phyloP scores from a whole-genome alignment of 2,797 vertebrate genomes.

The Enteromius trimaculatus region DNA sequence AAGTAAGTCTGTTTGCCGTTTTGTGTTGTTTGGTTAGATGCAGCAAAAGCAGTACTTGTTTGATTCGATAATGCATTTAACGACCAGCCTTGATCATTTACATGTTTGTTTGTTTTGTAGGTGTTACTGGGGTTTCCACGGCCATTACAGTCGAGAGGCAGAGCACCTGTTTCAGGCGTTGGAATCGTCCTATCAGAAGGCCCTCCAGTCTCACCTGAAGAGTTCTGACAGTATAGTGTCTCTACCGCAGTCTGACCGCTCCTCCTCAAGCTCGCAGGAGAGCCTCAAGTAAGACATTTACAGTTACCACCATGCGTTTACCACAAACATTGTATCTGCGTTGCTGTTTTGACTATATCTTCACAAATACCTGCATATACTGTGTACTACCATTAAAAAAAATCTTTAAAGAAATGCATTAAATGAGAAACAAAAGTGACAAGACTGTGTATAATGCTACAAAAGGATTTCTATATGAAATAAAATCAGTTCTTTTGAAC shows the following conservation, averaged over 20 bases:
- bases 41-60: background rate
- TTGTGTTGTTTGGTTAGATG: background rate
- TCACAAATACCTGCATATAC: background rate
- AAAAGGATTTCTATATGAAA: background rate
- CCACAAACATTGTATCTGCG: background rate
- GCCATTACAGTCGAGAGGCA: slow-evolving; percentile 93
- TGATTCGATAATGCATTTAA: background rate
- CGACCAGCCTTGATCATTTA: background rate
- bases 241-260: slow-evolving; percentile 94
- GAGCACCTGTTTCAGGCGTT: slow-evolving; percentile 92
- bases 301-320: background rate
- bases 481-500: background rate
- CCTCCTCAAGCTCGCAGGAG: slow-evolving; percentile 97
- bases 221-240: slow-evolving; percentile 95
- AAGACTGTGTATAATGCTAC: background rate
- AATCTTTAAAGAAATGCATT: background rate
- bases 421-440: background rate
- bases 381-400: background rate
- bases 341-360: background rate
- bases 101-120: slow-evolving; percentile 65
- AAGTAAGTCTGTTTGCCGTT: slow-evolving; percentile 84
- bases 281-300: slow-evolving; percentile 90
- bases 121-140: slow-evolving; percentile 97
- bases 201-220: slow-evolving; percentile 94
- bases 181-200: slow-evolving; percentile 97